Evolutionary conservation across 1,140 invertebrate species (phyloP), one percentile per base, ranked within the genome.

Genomic region (Leptinotarsa undecemlineata): DNA sequence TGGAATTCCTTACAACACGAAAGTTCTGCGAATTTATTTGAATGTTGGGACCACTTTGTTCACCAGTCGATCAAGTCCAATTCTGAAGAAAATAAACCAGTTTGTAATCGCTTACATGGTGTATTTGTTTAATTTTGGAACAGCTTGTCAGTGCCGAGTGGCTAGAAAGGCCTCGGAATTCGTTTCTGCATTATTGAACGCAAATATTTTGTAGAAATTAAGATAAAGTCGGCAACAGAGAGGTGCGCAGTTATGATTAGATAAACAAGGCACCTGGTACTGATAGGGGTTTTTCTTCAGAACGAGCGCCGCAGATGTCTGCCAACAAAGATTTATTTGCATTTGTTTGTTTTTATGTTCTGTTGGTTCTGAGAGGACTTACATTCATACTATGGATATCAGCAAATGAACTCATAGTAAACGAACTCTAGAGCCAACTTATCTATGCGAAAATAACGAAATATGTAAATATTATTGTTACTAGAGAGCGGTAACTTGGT

Each of bases 151-250:
- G 51, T 57, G 33, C 13, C 17, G 51, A 19, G 51, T n/a, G 17
- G n/a, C 15, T 17, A 19, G 51, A 57, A 57, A 57, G n/a, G 15
- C n/a, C 0, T 4, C n/a, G 15, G 51, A 57, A 19, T 57, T 57
- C 0, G 17, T 57, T 57, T 57, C 15, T 57, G 51, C 51, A 57
- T 57, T 57, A 57, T 57, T 57, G 51, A 57, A 57, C 51, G 13
- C n/a, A 8, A 19, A 17, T 57, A 57, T 19, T 57, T 57, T 8
- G 15, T 57, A 15, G n/a, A 57, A 57, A 57, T 57, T 57, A 19
- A 57, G 51, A 57, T 57, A 57, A 57, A 57, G 51, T 57, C 51
- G 51, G 51, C 51, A n/a, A n/a, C 51, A 57, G 13, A 57, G n/a
- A 57, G 51, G 51, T 57, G 14, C 51, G 51, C n/a, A 15, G 6